A percentile compares a stretch with the other conserved stretches of the same genome.
These are phyloP conservation scores for Elephantulus edwardii DNA, from an alignment of 2,113 vertebrate species.

Conservation along the genomic window DNA sequence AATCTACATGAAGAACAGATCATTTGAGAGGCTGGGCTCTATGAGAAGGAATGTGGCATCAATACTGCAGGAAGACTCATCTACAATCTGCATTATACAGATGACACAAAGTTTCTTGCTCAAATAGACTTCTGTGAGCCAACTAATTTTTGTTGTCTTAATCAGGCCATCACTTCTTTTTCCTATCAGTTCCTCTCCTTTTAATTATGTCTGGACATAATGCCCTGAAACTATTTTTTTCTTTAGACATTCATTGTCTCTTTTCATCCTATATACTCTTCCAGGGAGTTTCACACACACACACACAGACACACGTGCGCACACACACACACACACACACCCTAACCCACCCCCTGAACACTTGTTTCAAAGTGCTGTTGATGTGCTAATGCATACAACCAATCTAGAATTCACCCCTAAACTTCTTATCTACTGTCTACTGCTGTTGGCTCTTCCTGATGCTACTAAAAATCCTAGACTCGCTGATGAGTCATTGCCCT, in stretches of 20 bases:
- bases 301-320: too few species aligned
- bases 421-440: background rate
- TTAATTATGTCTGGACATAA: background rate
- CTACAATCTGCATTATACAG: too few species aligned
- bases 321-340: background rate
- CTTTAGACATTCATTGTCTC: background rate
- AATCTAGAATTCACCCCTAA: background rate
- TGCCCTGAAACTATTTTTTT: background rate
- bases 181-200: background rate
- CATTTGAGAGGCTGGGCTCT: too few species aligned
- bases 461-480: background rate
- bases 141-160: background rate
- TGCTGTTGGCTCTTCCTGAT: background rate
- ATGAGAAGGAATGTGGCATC: too few species aligned
- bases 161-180: background rate
- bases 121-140: background rate
- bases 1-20: too few species aligned
- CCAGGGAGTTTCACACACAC: background rate
- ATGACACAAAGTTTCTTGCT: too few species aligned
- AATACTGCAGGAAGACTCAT: too few species aligned
- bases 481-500: background rate
- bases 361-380: background rate
- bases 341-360: background rate
- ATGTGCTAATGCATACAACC: background rate
- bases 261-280: background rate